phyloP scores from a whole-genome alignment of 2,888 invertebrate genomes.

The Mythimna impura region DNA sequence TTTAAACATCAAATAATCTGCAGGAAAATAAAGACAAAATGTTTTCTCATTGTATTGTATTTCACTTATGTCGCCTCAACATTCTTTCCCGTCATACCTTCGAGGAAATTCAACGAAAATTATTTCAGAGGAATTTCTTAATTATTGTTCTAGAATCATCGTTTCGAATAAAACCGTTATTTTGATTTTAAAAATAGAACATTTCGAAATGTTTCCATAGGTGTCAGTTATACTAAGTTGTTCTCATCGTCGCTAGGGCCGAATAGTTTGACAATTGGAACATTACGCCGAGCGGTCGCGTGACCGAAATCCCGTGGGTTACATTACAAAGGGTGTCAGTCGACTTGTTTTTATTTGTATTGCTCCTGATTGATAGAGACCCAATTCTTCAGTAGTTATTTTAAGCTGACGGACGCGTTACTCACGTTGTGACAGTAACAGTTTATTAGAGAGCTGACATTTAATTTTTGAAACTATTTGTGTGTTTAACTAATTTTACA shows the following conservation, averaged over 20 bases:
- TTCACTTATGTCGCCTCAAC: conserved; percentile 30
- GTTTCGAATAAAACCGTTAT: neutral
- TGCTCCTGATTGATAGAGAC: conserved; percentile 59
- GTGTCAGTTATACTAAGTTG: conserved; percentile 6
- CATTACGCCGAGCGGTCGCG: conserved; percentile 39
- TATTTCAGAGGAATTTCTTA: conserved; percentile 27
- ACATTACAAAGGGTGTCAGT: conserved; percentile 59
- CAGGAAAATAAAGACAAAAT: neutral
- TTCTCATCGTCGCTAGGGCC: conserved; percentile 13
- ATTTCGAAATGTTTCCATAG: neutral
- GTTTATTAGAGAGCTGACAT: conserved; percentile 9
- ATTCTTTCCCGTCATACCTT: conserved; percentile 31
- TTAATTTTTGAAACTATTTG: neutral
- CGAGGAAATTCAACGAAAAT: conserved; percentile 17
- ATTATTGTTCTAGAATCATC: conserved; percentile 43
- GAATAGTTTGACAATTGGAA: conserved; percentile 50
- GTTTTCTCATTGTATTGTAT: conserved; percentile 13
- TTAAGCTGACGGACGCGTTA: conserved; percentile 19
- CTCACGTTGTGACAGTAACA: conserved; percentile 6
- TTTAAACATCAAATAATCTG: neutral
- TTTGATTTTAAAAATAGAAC: conserved; percentile 8
- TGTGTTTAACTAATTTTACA: neutral
- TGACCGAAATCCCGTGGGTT: conserved; percentile 41
- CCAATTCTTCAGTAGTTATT: conserved; percentile 54
- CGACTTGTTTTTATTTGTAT: conserved; percentile 46